Evolutionary conservation across 2,113 vertebrate species (phyloP), one percentile per base, ranked within the genome.

Genomic region (Pomatostomus ruficeps): DNA sequence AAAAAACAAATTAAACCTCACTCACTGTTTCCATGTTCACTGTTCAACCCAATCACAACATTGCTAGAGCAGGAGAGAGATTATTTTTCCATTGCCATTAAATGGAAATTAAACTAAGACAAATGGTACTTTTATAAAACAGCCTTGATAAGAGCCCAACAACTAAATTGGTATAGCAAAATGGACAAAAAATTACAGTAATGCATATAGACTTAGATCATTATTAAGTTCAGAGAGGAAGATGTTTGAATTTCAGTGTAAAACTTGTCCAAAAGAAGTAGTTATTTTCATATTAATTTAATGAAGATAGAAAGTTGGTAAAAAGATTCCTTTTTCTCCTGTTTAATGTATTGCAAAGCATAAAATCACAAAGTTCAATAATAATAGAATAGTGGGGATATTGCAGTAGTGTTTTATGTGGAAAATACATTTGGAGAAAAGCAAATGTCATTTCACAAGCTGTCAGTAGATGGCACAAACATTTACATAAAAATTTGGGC

Each of bases 381-480:
- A 12, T 24, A 72, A 68, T 43, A 68, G 63, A 67, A 57, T 81
- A 77, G 45, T n/a, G 12, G 5, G 13, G 48, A 65, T 85, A 40
- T 74, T 57, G 16, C 36, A 46, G 38, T 51, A 43, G 25, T 43
- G 22, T 38, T 63, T 3, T 35, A 24, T 33, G 21, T 61, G 36
- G 59, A 73, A 88, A 87, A 82, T 55, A 19, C 13, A 14, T 49
- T 43, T 66, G 49, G 23, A 59, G 61, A 48, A 76, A 87, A 68
- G 20, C 38, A 85, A 62, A 54, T 88, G 93, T 38, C 18, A 26
- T 91, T 91, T 88, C 85, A 51, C 38, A 58, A 79, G 5, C 35
- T 83, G 85, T 73, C 96, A 68, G 74, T 93, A 95, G 94, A 16
- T 91, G 96, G 93, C 87, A 36, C 49, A 93, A 88, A 55, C 28